Conservation (phyloP, 2,888 invertebrate species). For the Eudemis profundana region DNA sequence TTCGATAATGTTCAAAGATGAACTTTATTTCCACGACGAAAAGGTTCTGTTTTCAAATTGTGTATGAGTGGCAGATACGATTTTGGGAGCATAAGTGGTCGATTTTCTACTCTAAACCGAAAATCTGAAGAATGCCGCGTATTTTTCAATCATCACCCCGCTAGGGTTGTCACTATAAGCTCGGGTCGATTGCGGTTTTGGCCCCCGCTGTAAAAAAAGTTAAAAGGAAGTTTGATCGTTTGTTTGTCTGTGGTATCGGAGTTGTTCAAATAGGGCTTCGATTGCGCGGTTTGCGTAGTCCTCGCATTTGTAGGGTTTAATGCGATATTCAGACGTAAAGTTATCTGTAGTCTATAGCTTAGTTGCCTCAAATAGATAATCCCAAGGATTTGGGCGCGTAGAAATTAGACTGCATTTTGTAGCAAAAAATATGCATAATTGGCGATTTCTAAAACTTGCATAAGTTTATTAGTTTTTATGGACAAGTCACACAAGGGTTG, state of each 20-base stretch:
- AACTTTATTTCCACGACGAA: neutral
- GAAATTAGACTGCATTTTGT: too few species aligned
- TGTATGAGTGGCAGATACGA: neutral
- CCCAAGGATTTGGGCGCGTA: too few species aligned
- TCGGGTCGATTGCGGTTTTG: slow-evolving; percentile 39
- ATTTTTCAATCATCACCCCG: slow-evolving; percentile 55
- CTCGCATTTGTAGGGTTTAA: slow-evolving; percentile 1
- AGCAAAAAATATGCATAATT: too few species aligned
- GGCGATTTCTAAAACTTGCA: too few species aligned
- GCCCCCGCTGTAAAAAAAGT: slow-evolving; percentile 21
- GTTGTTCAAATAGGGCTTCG: slow-evolving; percentile 18
- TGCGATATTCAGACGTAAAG: neutral
- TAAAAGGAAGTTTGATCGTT: slow-evolving; percentile 18
- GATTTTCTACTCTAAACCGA: slow-evolving; percentile 43
- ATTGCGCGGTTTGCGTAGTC: slow-evolving; percentile 12
- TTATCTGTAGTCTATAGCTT: neutral
- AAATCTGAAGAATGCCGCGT: slow-evolving; percentile 53
- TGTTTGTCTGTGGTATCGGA: slow-evolving; percentile 19
- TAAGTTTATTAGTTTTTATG: too few species aligned
- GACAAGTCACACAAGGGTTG: too few species aligned
- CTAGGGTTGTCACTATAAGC: slow-evolving; percentile 41
- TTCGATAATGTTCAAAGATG: neutral
- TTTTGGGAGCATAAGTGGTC: neutral
- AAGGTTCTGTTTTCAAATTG: neutral
- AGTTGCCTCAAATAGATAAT: too few species aligned